Base-by-base conservation (phyloP, 2,113 vertebrate genomes). In the Romanogobio albipinnatus region DNA sequence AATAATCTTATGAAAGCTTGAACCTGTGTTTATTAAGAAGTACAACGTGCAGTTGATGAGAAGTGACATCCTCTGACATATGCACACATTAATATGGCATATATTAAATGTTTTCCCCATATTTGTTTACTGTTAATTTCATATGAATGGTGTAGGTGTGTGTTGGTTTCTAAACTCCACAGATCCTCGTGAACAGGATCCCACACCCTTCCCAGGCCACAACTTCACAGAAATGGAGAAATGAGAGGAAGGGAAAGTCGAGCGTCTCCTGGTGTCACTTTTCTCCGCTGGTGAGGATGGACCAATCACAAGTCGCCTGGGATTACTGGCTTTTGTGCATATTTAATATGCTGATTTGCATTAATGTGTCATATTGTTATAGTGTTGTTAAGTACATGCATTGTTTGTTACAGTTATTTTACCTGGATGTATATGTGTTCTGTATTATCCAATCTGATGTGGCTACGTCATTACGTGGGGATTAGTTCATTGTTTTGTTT, bases 141-240 rank as follows among this genome's bases (percentile, higher is more conserved):
- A n/a, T n/a, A n/a, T n/a, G n/a, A 29, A 29, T 53, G 58, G 8
- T 79, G 45, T 24, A 24, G 6, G 33, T 39, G 36, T 39, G 36
- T 43, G 58, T 79, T 15, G 26, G 10, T 47, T 39, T 61, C 36
- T 36, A 26, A 79, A 45, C 36, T 45, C 10, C 8, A 24, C 22
- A 79, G 56, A 79, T 79, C 76, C 76, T 79, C 56, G 1, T 29
- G 77, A 80, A 15, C 77, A 80, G 77, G 77, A 80, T 64, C 33
- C 77, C 58, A 14, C 77, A 29, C 77, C 39, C 77, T 80, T 80
- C 36, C 56, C 22, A 17, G 8, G 15, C 14, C 76, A 58, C 66
- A 78, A 24, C 33, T 14, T 8, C 0, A 61, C 1, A 61, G 22
- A 78, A 78, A 49, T 13, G 51, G 7, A 49, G 7, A 76, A 56